Evolutionary conservation across 2,888 invertebrate genomes (phyloP).

Genomic region (Pollenia griseotomentosa): DNA sequence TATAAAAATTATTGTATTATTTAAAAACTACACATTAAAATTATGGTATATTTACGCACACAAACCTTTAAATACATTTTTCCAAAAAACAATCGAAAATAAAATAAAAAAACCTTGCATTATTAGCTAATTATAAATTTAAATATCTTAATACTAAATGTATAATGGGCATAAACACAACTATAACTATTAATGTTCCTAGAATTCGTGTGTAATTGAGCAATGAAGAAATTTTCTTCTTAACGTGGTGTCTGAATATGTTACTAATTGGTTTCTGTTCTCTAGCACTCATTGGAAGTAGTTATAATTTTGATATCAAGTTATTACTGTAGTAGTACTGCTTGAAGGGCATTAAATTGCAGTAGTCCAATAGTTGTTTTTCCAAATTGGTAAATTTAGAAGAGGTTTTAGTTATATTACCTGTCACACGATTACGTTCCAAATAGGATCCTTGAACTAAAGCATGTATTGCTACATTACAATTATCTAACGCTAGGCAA

Average conservation of each 20-base stretch:
- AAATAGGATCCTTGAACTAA: constrained; percentile 83
- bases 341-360: constrained; percentile 82
- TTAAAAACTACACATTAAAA: constrained; percentile 23
- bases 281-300: constrained; percentile 76
- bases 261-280: constrained; percentile 70
- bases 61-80: neutral
- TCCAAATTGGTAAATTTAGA: constrained; percentile 76
- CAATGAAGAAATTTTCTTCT: constrained; percentile 72
- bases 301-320: constrained; percentile 82
- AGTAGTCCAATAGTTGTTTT: constrained; percentile 79
- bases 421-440: constrained; percentile 78
- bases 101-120: neutral
- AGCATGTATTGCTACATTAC: constrained; percentile 86
- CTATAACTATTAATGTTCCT: constrained; percentile 78
- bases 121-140: constrained; percentile 59
- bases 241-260: constrained; percentile 62
- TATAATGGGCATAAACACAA: constrained; percentile 78
- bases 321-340: constrained; percentile 78
- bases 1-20: neutral
- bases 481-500: constrained; percentile 89
- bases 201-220: constrained; percentile 80
- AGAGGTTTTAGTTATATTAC: constrained; percentile 75
- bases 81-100: neutral
- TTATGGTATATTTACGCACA: neutral
- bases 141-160: constrained; percentile 77